Base-by-base conservation (phyloP, 2,797 vertebrate species). In the Gobionotothen gibberifrons region DNA sequence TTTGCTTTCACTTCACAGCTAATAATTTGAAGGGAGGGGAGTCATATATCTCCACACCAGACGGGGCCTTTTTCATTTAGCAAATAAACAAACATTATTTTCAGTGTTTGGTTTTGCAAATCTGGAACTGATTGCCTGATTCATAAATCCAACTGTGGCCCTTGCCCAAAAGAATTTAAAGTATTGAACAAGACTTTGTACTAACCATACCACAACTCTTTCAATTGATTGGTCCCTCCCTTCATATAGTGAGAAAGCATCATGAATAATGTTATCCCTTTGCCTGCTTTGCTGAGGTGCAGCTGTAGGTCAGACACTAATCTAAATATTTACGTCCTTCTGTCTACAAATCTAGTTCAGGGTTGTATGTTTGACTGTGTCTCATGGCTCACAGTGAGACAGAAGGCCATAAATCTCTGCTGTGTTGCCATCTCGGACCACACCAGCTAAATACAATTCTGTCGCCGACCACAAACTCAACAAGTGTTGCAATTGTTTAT, bases 241-340 rank as follows among this genome's bases (percentile, higher is more conserved):
- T 64, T 70, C 8, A 70, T 78, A 76, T 3, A 55, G 46, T 49
- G 9, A 39, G 47, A 76, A 48, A n/a, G 65, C 65, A 70, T 53
- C 44, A 21, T 77, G 74, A 83, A 39, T 72, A 32, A 82, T 84
- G 71, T 76, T 63, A 58, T 81, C 40, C 60, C 44, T 39, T 57
- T 46, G 57, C 72, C 75, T 71, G 69, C 69, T 61, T 61, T 58
- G 71, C 68, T 73, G 72, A 77, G 65, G 70, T 71, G 55, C 72
- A 80, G 79, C 47, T 26, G 36, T 51, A 74, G 82, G 79, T 87
- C 85, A 81, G 74, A 78, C 62, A 53, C 75, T 62, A 53, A 75
- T 89, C 83, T 69, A 86, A 89, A 88, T 87, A 88, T 91, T 90
- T 85, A 81, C 59, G n/a, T 74, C 68, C 48, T 62, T 61, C 72